Percentiles rank a stretch among this genome's conserved stretches.
Evolutionary conservation across 2,113 vertebrate species (phyloP).

Genomic region (Scatophagus argus): DNA sequence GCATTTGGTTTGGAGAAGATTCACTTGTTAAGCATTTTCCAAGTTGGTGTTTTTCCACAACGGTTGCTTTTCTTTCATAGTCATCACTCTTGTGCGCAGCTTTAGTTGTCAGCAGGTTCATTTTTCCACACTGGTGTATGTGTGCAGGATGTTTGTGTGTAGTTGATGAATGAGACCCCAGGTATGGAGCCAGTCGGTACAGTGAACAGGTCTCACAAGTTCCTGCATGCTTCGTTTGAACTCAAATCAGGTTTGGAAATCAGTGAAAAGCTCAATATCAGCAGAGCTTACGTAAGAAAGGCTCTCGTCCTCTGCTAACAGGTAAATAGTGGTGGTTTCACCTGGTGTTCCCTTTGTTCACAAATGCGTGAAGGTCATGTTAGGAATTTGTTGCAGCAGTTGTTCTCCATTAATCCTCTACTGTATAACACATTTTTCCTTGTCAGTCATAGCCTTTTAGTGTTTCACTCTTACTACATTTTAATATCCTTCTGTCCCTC

Average conservation of each 20-base stretch:
- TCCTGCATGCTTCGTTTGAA: constrained; percentile 50
- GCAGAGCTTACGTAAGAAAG: constrained; percentile 40
- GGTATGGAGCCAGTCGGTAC: constrained; percentile 64
- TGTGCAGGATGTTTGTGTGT: constrained; percentile 10
- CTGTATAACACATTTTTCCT: background rate
- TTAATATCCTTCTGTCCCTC: constrained; percentile 18
- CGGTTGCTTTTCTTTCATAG: constrained; percentile 23
- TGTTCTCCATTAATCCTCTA: constrained; percentile 2
- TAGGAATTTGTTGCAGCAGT: constrained; percentile 24
- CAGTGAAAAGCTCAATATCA: constrained; percentile 53
- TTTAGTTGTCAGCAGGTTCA: constrained; percentile 54
- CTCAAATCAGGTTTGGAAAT: constrained; percentile 54
- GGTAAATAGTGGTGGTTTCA: constrained; percentile 69
- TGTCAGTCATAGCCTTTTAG: background rate
- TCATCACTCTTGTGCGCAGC: constrained; percentile 53
- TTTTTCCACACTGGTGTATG: constrained; percentile 51
- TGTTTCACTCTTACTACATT: background rate
- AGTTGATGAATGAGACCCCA: constrained; percentile 63
- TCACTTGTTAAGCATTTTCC: constrained; percentile 53
- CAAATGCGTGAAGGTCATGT: constrained; percentile 53
- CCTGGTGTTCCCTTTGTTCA: constrained; percentile 32
- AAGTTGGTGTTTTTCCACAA: constrained; percentile 45
- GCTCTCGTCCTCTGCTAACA: constrained; percentile 7
- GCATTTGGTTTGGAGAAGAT: constrained; percentile 24
- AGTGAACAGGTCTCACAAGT: constrained; percentile 46